Conservation (phyloP, 2,888 invertebrate species). For the Mamestra brassicae region DNA sequence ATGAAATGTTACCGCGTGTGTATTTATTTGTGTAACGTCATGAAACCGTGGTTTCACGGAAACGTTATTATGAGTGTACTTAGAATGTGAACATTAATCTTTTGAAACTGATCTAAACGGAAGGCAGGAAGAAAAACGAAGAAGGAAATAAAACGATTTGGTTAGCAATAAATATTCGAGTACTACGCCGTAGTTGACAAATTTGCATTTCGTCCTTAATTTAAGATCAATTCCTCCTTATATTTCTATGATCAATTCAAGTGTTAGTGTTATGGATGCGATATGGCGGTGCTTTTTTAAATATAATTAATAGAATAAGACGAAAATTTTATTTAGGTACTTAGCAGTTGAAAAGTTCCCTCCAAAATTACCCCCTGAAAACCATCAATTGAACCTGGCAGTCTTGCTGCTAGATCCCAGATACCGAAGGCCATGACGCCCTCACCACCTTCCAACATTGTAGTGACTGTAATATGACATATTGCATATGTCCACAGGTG, state of each 20-base stretch:
- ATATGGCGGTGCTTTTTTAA: too few relatives aligned
- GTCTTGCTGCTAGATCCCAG: not conserved
- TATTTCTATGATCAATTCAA: too few relatives aligned
- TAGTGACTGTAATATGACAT: not conserved
- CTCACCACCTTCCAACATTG: not conserved
- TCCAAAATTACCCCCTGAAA: too few relatives aligned
- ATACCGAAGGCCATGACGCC: not conserved
- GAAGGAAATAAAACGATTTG: too few relatives aligned
- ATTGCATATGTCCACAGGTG: conserved; percentile 75
- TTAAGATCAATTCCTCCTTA: too few relatives aligned
- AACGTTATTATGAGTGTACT: conserved; percentile 22
- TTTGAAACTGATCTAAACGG: conserved; percentile 1
- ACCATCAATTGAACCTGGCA: not conserved
- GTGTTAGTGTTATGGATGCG: too few relatives aligned
- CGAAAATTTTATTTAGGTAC: too few relatives aligned
- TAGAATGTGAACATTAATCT: conserved; percentile 8
- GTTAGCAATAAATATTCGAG: too few relatives aligned
- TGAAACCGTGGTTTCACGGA: conserved; percentile 7
- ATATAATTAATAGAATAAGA: too few relatives aligned
- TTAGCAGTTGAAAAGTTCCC: too few relatives aligned
- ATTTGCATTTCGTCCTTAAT: too few relatives aligned
- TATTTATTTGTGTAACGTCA: conserved; percentile 38
- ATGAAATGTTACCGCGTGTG: conserved; percentile 28
- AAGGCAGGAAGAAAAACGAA: not conserved
- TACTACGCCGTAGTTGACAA: too few relatives aligned